These are phyloP conservation scores for Fratercula arctica DNA, from an alignment of 2,797 vertebrate species.

Conservation along the genomic window DNA sequence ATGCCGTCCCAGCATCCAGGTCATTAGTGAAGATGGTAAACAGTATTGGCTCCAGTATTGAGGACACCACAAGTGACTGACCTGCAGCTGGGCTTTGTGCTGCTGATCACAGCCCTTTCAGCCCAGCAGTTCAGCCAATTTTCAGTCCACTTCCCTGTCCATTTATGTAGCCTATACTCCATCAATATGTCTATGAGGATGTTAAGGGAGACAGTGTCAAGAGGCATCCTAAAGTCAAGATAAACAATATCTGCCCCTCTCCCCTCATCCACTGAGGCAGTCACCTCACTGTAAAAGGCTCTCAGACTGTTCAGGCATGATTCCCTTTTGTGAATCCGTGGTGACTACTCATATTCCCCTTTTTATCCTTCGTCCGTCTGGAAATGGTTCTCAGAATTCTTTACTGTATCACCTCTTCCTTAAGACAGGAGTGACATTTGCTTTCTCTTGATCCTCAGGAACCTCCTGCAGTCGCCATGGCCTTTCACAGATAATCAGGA, in stretches of 20 bases:
- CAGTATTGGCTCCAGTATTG: neutral
- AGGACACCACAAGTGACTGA: neutral
- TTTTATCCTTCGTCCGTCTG: neutral
- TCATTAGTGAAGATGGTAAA: neutral
- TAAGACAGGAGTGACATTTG: neutral
- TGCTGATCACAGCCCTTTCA: neutral
- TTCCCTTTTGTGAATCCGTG: neutral
- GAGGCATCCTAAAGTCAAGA: neutral
- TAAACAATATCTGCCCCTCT: neutral
- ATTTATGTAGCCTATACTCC: neutral
- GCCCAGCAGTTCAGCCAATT: neutral
- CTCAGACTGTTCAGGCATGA: neutral
- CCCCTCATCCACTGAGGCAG: neutral
- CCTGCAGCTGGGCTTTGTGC: neutral
- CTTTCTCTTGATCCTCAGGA: neutral
- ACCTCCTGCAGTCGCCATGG: accelerated
- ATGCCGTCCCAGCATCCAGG: neutral
- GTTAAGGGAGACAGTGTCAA: neutral
- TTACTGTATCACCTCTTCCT: neutral
- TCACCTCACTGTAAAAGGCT: neutral
- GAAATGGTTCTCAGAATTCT: neutral
- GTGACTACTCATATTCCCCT: neutral
- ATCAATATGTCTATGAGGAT: neutral
- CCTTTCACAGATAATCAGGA: neutral
- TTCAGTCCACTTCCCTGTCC: neutral